Conservation (phyloP, 2,797 vertebrate genomes). For the Fistularia commersonii region DNA sequence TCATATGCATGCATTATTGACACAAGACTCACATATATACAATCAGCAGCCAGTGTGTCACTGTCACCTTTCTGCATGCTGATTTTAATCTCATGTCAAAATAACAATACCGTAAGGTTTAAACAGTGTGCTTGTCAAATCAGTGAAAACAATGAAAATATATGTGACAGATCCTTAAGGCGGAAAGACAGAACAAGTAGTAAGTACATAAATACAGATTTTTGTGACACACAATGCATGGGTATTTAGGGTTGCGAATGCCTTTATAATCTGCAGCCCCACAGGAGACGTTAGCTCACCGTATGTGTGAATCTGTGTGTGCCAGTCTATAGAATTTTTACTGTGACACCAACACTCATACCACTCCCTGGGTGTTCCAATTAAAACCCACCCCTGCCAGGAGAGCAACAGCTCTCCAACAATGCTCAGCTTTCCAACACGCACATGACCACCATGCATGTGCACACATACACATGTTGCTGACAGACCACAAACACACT, state of each 20-base stretch:
- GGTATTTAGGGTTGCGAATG: conserved; percentile 68
- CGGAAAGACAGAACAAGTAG: conserved; percentile 24
- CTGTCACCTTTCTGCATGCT: conserved; percentile 49
- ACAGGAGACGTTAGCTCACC: conserved; percentile 63
- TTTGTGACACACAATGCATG: conserved; percentile 40
- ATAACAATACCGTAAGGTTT: conserved; percentile 63
- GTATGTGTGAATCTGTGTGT: conserved; percentile 67
- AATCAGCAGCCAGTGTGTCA: conserved; percentile 42
- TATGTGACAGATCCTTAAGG: conserved; percentile 58
- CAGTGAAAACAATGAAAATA: conserved; percentile 32
- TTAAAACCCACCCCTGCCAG: conserved; percentile 76
- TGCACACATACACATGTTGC: conserved; percentile 45
- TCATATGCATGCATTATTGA: conserved; percentile 66
- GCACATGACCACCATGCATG: conserved; percentile 29
- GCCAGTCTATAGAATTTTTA: conserved; percentile 67
- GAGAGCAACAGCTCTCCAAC: conserved; percentile 68
- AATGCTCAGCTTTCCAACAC: conserved; percentile 54
- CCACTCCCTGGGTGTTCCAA: conserved; percentile 77
- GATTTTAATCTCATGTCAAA: conserved; percentile 65
- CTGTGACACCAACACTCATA: conserved; percentile 70
- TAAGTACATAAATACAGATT: conserved; percentile 38
- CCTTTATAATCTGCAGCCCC: conserved; percentile 67
- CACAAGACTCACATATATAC: conserved; percentile 44
- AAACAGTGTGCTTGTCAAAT: conserved; percentile 59
- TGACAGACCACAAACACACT: conserved; percentile 74